phyloP scores from a whole-genome alignment of 2,888 invertebrate genomes.

The Dione juno region DNA sequence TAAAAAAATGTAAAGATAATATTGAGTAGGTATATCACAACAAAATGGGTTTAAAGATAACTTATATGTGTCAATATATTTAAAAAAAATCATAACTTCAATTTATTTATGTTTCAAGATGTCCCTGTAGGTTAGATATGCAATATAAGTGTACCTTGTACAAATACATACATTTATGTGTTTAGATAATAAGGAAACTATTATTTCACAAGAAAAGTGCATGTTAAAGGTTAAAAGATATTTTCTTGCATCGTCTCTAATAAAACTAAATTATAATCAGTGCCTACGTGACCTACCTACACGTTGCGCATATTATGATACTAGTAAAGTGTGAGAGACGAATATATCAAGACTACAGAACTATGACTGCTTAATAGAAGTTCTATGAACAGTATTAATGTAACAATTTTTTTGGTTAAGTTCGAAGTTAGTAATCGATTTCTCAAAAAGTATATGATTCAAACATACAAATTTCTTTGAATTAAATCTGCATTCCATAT shows the following conservation, averaged over 20 bases:
- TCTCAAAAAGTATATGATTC: background rate
- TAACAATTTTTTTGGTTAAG: background rate
- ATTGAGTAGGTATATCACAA: no score
- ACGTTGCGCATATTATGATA: constrained; percentile 59
- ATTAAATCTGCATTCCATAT: background rate
- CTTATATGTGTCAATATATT: no score
- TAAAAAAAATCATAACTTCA: background rate
- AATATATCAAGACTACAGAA: constrained; percentile 37
- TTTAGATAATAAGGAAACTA: constrained; percentile 21
- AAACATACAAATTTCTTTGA: background rate
- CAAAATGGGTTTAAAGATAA: no score
- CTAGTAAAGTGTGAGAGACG: constrained; percentile 38
- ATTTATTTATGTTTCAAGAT: background rate
- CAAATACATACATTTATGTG: background rate
- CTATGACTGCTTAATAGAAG: background rate
- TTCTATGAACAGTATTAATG: background rate
- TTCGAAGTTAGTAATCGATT: background rate
- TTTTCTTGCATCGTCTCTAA: constrained; percentile 39
- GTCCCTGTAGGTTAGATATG: background rate
- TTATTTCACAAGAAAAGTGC: constrained; percentile 31
- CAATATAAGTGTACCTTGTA: background rate
- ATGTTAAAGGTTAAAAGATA: constrained; percentile 38
- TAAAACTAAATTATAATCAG: constrained; percentile 48
- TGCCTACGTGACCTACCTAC: constrained; percentile 77
- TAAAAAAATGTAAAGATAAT: no score